Evolutionary conservation across 2,888 invertebrate species (phyloP).

Genomic region (Drosophila greeni): DNA sequence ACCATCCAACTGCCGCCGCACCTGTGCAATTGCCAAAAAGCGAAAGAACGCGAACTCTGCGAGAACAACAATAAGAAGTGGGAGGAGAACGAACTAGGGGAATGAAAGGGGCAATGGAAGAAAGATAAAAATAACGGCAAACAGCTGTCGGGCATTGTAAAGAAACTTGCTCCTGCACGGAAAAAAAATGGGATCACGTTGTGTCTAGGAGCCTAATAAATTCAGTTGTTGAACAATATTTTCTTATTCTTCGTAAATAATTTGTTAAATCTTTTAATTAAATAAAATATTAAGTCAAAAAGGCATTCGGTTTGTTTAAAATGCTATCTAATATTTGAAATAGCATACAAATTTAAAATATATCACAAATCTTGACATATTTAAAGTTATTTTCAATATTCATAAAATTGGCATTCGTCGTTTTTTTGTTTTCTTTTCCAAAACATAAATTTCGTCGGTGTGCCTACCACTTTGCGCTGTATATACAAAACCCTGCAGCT

Average conservation of each 20-base stretch:
- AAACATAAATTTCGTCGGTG: slow-evolving; percentile 3
- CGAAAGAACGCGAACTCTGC: slow-evolving; percentile 20
- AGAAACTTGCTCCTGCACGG: slow-evolving; percentile 37
- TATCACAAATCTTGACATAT: too few relatives aligned
- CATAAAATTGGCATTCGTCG: too few relatives aligned
- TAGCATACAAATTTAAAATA: neutral
- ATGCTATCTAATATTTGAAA: neutral
- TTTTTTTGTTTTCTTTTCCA: too few relatives aligned
- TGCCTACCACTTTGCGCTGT: neutral
- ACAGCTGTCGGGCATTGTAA: slow-evolving; percentile 41
- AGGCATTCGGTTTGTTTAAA: too few relatives aligned
- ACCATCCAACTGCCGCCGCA: slow-evolving; percentile 59
- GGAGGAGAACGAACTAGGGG: neutral
- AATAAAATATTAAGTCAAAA: too few relatives aligned
- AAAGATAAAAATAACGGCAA: slow-evolving; percentile 33
- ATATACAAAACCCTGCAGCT: slow-evolving; percentile 23
- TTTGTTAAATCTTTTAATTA: too few relatives aligned
- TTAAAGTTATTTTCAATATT: too few relatives aligned
- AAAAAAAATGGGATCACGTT: slow-evolving; percentile 1
- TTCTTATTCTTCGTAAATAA: too few relatives aligned
- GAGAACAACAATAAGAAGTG: slow-evolving; percentile 14
- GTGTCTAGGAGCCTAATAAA: neutral
- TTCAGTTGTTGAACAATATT: too few relatives aligned
- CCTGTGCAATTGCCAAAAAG: slow-evolving; percentile 54
- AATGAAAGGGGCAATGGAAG: slow-evolving; percentile 7